Conservation (phyloP, 2,888 invertebrate species). For the Uropetala carovei region DNA sequence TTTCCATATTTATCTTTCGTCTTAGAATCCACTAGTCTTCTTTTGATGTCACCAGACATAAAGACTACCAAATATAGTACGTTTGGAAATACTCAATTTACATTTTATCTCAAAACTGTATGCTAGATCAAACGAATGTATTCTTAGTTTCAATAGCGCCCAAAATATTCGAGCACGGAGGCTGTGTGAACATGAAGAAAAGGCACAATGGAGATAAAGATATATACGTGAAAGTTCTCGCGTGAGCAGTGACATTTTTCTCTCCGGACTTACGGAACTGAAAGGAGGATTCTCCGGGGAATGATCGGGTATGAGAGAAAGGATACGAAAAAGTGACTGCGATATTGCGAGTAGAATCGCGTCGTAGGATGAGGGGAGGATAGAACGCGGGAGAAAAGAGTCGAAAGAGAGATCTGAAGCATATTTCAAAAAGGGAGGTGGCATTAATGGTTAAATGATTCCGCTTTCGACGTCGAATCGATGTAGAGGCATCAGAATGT, state of each 20-base stretch:
- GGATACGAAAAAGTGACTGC: background rate
- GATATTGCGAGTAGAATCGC: background rate
- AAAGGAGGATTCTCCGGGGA: background rate
- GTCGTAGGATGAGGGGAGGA: no score
- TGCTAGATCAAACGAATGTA: background rate
- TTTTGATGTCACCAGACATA: no score
- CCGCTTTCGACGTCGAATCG: conserved; percentile 3
- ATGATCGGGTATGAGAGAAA: background rate
- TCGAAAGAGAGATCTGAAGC: background rate
- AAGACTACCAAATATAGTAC: no score
- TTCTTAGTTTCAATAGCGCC: background rate
- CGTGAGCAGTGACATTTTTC: background rate
- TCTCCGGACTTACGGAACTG: background rate
- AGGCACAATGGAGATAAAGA: background rate
- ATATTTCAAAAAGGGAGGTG: background rate
- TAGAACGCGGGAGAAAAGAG: no score
- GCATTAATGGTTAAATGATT: background rate
- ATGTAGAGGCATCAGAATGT: background rate
- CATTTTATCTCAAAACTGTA: no score
- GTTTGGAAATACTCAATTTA: no score
- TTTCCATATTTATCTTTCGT: no score
- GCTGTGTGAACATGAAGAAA: background rate
- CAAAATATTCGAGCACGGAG: background rate
- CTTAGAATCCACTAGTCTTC: no score
- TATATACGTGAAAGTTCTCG: background rate